phyloP scores from a whole-genome alignment of 2,113 vertebrate species.

The Copsychus sechellarum region DNA sequence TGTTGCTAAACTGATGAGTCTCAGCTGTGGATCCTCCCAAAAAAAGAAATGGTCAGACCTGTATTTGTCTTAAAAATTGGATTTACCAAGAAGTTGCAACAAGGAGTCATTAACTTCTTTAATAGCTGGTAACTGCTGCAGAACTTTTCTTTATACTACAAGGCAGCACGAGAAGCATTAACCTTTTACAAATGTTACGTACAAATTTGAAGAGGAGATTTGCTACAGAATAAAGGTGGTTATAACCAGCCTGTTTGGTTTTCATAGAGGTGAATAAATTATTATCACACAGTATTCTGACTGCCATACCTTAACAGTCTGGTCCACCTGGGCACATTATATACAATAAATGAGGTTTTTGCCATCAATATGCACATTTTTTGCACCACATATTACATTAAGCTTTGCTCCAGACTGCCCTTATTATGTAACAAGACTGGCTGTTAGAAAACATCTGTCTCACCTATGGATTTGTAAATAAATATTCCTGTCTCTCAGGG shows the following conservation, averaged over 20 bases:
- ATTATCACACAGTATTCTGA: background rate
- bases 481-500: background rate
- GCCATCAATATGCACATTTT: background rate
- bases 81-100: background rate
- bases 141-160: background rate
- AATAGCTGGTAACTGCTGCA: background rate
- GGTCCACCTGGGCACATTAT: background rate
- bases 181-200: background rate
- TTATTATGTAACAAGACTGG: background rate
- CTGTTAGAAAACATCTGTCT: background rate
- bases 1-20: conserved; percentile 10
- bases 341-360: background rate
- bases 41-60: background rate
- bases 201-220: background rate
- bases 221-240: background rate
- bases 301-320: background rate
- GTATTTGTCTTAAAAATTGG: background rate
- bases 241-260: background rate
- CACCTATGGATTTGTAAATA: background rate
- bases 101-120: background rate
- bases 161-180: background rate
- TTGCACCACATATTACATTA: background rate
- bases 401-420: background rate
- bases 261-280: background rate
- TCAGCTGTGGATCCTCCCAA: background rate